A percentile compares a stretch with the other conserved stretches of the same genome.
These are phyloP conservation scores for Urocynchramus pylzowi DNA, from an alignment of 2,113 vertebrate genomes.

Conservation along the genomic window DNA sequence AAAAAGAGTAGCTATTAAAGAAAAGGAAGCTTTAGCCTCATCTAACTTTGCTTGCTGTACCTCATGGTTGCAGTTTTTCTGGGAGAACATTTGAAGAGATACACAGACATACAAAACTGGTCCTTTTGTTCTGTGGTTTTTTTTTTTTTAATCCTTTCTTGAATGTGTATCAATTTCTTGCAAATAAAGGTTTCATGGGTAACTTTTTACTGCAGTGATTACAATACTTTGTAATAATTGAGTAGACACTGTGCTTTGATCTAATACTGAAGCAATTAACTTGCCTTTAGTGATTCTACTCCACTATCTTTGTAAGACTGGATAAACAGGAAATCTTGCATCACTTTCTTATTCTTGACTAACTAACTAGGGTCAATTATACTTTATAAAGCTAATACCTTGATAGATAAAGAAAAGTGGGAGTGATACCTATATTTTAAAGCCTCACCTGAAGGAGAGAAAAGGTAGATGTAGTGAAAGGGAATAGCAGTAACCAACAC, in stretches of 20 bases:
- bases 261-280: not conserved
- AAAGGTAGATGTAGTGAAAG: not conserved
- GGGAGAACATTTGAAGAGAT: not conserved
- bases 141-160: not conserved
- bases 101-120: not conserved
- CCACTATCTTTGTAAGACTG: not conserved
- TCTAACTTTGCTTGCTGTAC: not conserved
- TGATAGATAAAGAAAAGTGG: not conserved
- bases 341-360: conserved; percentile 6
- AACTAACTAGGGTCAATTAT: conserved; percentile 3
- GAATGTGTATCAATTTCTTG: not conserved
- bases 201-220: not conserved
- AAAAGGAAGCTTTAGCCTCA: not conserved
- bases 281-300: not conserved
- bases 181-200: not conserved
- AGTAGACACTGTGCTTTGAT: not conserved
- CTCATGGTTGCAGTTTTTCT: not conserved
- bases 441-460: not conserved
- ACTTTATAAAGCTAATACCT: not conserved
- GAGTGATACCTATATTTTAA: not conserved
- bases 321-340: conserved; percentile 33
- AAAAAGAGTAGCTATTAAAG: not conserved
- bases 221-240: not conserved
- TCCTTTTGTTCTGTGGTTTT: not conserved
- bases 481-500: not conserved